Percentiles rank a stretch among this genome's conserved stretches.
Evolutionary conservation across 2,888 invertebrate genomes (phyloP).

Genomic region (Melipona bicolor): DNA sequence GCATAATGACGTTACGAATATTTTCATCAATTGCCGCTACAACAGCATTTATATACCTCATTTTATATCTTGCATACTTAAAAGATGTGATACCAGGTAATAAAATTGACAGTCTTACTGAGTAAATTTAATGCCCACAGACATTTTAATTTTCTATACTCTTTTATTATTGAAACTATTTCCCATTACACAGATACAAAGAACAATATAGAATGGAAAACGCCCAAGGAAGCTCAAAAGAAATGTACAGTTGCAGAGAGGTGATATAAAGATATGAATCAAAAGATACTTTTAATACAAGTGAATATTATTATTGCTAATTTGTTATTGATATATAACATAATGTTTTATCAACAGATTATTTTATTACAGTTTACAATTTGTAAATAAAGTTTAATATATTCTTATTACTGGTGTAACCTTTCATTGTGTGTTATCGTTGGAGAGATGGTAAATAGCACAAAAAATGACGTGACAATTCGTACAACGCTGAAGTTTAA

Average conservation of each 20-base stretch:
- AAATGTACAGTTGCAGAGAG: conserved; percentile 63
- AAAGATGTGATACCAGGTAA: conserved; percentile 78
- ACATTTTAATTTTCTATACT: neutral
- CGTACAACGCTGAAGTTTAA: conserved; percentile 8
- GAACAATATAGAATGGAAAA: conserved; percentile 74
- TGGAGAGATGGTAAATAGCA: neutral
- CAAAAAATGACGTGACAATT: neutral
- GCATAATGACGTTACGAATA: conserved; percentile 85
- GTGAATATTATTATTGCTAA: conserved; percentile 6
- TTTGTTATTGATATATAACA: neutral
- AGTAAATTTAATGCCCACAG: neutral
- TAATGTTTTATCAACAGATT: neutral
- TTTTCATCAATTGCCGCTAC: conserved; percentile 84
- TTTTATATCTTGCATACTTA: conserved; percentile 82
- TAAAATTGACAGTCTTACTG: neutral
- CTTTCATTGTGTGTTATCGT: too few species aligned
- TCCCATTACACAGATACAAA: conserved; percentile 66
- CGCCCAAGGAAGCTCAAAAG: conserved; percentile 75
- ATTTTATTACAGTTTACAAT: neutral
- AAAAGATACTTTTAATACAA: conserved; percentile 11
- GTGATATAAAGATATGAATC: neutral
- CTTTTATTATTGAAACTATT: neutral
- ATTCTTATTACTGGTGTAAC: neutral
- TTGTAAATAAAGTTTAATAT: conserved; percentile 6
- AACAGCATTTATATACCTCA: conserved; percentile 84